Evolutionary conservation across 2,888 invertebrate species (phyloP), one percentile per base, ranked within the genome.

Genomic region (Abscondita cerata): DNA sequence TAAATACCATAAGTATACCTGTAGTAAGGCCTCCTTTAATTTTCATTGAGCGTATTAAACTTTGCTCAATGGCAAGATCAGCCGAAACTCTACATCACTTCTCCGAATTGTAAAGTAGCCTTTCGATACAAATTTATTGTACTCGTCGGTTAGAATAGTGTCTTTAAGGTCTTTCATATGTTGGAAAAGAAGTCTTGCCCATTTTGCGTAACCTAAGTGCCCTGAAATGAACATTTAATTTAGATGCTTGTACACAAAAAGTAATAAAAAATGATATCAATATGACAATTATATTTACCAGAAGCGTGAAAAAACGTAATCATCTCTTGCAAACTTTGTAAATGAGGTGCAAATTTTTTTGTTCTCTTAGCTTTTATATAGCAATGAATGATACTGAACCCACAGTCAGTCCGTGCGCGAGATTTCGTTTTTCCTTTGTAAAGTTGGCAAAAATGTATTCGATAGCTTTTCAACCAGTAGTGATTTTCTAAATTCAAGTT

Each of bases 101-200:
- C 51, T 51, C 36, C 18, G 51, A 36, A 51, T 34, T 51, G 51
- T 51, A 51, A 51, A 51, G 18, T 51, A 51, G 51, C 51, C 51
- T 36, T 51, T 51, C n/a, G 36, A 51, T 51, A 19, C 51, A 51
- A 51, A 51, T 18, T 51, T 51, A 2, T 51, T 19, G 16, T 51
- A 51, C 36, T 51, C 36, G 36, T 34, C 34, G 9, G 18, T 18
- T 51, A 18, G 51, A 33, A 51, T 51, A 36, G 18, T 51, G 33
- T 51, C 36, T 16, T 51, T 51, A 36, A 51, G 36, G 18, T 50
- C 31, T 50, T 51, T 13, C 51, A 36, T 51, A 16, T 51, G 51
- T 36, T 51, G 51, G 18, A 36, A 51, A 51, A 36, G 18, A 51
- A 36, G 16, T 51, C 51, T 51, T 51, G 51, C 51, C 51, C 51